Conservation (phyloP, 2,888 invertebrate genomes). For the Microplitis manilae region DNA sequence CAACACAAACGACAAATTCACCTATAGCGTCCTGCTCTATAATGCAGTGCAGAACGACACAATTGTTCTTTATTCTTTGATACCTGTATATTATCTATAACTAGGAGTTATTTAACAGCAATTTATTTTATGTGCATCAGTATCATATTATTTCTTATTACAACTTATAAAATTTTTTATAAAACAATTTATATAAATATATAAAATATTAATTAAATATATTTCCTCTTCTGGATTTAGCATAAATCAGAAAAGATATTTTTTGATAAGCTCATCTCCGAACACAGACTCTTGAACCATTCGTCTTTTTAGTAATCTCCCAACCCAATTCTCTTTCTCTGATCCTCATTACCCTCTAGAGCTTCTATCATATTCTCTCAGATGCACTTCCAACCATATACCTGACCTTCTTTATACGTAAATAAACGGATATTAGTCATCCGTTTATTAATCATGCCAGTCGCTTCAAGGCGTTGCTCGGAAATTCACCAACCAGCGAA, state of each 20-base stretch:
- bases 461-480: constrained; percentile 44
- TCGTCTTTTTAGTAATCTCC: background rate
- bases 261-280: constrained; percentile 37
- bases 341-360: constrained; percentile 42
- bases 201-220: background rate
- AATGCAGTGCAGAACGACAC: background rate
- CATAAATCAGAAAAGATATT: constrained; percentile 28
- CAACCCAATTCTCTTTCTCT: constrained; percentile 30
- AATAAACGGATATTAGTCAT: constrained; percentile 50
- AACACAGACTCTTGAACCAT: constrained; percentile 13
- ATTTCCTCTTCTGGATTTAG: constrained; percentile 11
- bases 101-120: background rate
- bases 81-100: background rate
- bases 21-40: background rate
- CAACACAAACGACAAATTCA: constrained; percentile 27
- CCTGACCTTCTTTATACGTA: constrained; percentile 19
- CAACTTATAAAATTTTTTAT: no score
- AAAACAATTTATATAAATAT: background rate
- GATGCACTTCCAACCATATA: constrained; percentile 15
- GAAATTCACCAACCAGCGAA: constrained; percentile 37
- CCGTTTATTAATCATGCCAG: constrained; percentile 55
- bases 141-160: no score
- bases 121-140: background rate
- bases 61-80: constrained; percentile 17
- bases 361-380: constrained; percentile 13